Conservation (phyloP, 2,888 invertebrate species). For the Meganola albula region DNA sequence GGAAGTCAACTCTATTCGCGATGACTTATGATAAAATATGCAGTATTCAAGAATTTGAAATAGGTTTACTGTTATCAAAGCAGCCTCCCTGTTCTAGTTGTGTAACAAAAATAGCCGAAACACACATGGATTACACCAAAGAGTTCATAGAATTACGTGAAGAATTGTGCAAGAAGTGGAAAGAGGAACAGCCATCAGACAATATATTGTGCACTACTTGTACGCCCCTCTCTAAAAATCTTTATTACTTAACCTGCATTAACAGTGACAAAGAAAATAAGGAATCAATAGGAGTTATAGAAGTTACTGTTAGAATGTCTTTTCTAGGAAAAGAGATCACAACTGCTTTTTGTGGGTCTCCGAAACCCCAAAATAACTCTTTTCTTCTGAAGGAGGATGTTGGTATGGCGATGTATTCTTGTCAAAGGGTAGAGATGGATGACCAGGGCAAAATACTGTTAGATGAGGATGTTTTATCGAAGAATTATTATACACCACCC, state of each 20-base stretch:
- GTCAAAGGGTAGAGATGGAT: conserved; percentile 70
- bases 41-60: conserved; percentile 52
- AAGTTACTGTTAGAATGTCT: conserved; percentile 62
- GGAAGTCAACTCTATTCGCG: conserved; percentile 65
- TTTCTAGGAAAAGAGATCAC: conserved; percentile 70
- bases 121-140: conserved; percentile 56
- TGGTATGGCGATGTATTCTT: conserved; percentile 66
- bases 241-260: conserved; percentile 59
- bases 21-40: conserved; percentile 73
- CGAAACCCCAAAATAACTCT: conserved; percentile 50
- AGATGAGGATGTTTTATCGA: conserved; percentile 54
- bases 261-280: conserved; percentile 41
- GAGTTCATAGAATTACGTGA: conserved; percentile 53
- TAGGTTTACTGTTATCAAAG: conserved; percentile 53
- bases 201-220: conserved; percentile 64
- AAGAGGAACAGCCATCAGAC: conserved; percentile 54
- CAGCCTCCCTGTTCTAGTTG: conserved; percentile 64
- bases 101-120: conserved; percentile 59
- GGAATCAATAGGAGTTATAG: conserved; percentile 63
- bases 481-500: conserved; percentile 30
- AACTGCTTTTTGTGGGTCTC: conserved; percentile 56
- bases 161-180: conserved; percentile 62
- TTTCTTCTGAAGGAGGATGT: conserved; percentile 56
- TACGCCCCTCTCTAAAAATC: conserved; percentile 56
- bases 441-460: conserved; percentile 62